Percentiles rank a stretch among this genome's conserved stretches.
These are phyloP conservation scores for Hemistola chrysoprasaria DNA, from an alignment of 2,888 invertebrate genomes.

Conservation along the genomic window DNA sequence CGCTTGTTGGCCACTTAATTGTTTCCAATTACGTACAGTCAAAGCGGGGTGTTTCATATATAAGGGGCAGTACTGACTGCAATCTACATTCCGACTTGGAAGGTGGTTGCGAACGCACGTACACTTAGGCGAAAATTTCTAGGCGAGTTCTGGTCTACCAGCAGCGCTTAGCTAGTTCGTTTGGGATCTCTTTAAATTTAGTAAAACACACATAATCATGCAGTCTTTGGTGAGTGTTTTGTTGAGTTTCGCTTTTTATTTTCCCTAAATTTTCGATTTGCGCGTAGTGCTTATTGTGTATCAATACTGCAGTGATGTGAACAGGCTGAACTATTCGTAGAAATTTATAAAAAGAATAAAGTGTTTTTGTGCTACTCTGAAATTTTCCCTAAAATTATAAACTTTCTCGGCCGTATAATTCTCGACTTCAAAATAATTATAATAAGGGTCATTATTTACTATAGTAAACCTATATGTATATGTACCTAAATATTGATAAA, in stretches of 20 bases:
- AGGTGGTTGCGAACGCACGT: constrained; percentile 67
- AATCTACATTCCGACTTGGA: constrained; percentile 69
- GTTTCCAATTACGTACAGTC: constrained; percentile 73
- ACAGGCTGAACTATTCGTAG: neutral
- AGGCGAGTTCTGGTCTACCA: constrained; percentile 75
- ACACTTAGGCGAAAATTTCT: constrained; percentile 78
- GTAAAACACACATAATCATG: constrained; percentile 72
- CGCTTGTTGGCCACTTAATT: constrained; percentile 74
- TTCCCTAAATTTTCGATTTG: neutral
- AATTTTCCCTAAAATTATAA: no score
- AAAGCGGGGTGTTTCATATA: constrained; percentile 75
- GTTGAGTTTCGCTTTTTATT: constrained; percentile 24
- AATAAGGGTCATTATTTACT: no score
- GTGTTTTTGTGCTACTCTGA: no score
- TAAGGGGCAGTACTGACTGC: constrained; percentile 59
- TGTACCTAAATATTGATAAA: no score
- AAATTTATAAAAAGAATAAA: no score
- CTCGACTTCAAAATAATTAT: no score
- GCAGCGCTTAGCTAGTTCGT: constrained; percentile 81
- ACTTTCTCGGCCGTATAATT: no score
- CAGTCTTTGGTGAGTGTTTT: constrained; percentile 74
- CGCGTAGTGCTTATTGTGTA: neutral
- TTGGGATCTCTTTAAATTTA: constrained; percentile 75
- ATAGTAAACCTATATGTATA: no score
- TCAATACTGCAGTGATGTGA: constrained; percentile 5